Evolutionary conservation across 2,888 invertebrate species (phyloP), one percentile per base, ranked within the genome.

Genomic region (Cryptosula pallasiana): DNA sequence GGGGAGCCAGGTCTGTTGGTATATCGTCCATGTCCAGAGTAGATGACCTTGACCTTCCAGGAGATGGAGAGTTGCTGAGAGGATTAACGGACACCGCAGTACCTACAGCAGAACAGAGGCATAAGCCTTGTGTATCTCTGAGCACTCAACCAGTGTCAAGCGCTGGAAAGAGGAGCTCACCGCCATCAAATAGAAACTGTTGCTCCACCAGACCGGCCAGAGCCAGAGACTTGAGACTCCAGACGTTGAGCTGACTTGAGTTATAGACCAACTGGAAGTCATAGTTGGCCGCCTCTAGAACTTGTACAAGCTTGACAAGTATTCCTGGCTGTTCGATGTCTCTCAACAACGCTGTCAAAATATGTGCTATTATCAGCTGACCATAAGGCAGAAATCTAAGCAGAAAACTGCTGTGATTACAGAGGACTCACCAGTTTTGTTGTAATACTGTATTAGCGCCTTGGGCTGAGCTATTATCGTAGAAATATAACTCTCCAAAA

Each of bases 231-330:
- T 91, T 90, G 78, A 90, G 90, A 0, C 92, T 91, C 96, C 96
- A 97, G 72, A 90, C 89, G 85, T 96, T 96, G 0, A 96, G 86
- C 32, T 95, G 87, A 81, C 93, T 93, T 0, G 93, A 92, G 86
- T 94, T 94, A 77, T 89, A 90, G 0, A 93, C 92, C 77, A 93
- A 85, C 78, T 90, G 76, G 75, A 84, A 83, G 55, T 78, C 74
- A 72, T 83, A 79, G 27, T 76, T 76, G 75, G 78, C 78, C 69
- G 36, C 70, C 23, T 5, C 70, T 25, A 70, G 25, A 3, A 36
- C 45, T 23, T 54, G n/a, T 5, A 70, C 23, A n/a, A 70, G 70
- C 35, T 55, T 73, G 2, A 70, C 9, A 72, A 86, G 76, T 1
- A 83, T 81, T 16, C 80, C 85, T 71, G 93, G 86, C 71, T 91